Conservation (phyloP, 2,797 vertebrate species). For the Darevskia nairensis region DNA sequence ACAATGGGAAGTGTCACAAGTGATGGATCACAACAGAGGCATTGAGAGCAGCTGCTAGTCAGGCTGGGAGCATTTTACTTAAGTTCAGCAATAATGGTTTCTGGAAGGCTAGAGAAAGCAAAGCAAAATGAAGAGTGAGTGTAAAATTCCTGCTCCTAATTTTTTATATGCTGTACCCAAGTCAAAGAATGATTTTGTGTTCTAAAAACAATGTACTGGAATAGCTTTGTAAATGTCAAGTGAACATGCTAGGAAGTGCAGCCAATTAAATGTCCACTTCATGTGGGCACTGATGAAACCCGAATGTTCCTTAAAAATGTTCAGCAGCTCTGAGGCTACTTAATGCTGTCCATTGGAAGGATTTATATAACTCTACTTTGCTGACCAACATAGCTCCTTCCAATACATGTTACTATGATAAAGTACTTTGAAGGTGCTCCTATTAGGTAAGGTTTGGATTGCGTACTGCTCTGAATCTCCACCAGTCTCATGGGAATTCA, state of each 20-base stretch:
- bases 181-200: not conserved
- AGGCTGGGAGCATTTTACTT: slow-evolving; percentile 41
- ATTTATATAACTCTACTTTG: too few species aligned
- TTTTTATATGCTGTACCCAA: not conserved
- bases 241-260: too few species aligned
- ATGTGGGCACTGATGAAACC: too few species aligned
- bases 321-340: too few species aligned
- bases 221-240: not conserved
- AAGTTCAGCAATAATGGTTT: slow-evolving; percentile 23
- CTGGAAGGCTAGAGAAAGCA: not conserved
- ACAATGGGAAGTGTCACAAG: slow-evolving; percentile 72
- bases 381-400: too few species aligned
- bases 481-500: not conserved
- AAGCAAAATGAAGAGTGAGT: not conserved
- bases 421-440: not conserved
- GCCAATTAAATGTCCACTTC: too few species aligned
- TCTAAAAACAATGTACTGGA: not conserved
- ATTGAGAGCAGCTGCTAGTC: slow-evolving; percentile 51
- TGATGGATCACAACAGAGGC: slow-evolving; percentile 66
- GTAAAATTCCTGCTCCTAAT: not conserved
- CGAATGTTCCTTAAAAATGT: too few species aligned
- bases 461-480: not conserved
- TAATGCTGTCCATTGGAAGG: too few species aligned
- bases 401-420: not conserved
- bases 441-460: not conserved